phyloP scores from a whole-genome alignment of 2,113 vertebrate species.

The Ceyx margarethae region DNA sequence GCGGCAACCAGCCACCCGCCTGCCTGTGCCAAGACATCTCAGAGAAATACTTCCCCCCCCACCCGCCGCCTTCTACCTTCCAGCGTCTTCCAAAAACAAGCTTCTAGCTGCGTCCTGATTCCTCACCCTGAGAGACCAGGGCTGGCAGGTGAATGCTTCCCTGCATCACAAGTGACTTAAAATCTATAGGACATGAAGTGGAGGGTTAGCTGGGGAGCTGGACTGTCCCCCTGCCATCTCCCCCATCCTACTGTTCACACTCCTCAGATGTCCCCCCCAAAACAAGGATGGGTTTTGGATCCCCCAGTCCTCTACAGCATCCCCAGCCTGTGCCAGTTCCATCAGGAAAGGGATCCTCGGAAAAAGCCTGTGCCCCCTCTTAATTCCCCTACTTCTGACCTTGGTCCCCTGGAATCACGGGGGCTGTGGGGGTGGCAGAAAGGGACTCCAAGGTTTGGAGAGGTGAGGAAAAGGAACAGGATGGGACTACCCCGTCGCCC shows the following conservation, averaged over 20 bases:
- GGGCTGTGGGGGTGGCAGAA: neutral
- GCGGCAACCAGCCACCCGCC: neutral
- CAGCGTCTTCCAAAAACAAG: neutral
- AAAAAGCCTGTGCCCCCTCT: neutral
- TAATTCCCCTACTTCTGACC: neutral
- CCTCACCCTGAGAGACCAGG: neutral
- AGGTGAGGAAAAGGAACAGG: neutral
- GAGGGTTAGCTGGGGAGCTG: too few relatives aligned
- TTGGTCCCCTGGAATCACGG: neutral
- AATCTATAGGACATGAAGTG: neutral
- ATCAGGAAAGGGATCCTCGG: neutral
- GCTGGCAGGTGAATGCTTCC: neutral
- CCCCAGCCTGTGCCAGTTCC: neutral
- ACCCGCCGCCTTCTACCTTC: neutral
- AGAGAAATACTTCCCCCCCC: neutral
- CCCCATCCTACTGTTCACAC: neutral
- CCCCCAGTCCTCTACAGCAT: neutral
- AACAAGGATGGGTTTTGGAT: neutral
- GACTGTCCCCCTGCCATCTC: neutral
- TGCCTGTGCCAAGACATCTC: slow-evolving; percentile 22
- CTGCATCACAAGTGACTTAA: neutral
- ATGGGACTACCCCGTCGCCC: neutral
- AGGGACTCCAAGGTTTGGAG: neutral
- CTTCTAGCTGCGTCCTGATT: neutral
- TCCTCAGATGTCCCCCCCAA: neutral